phyloP scores from a whole-genome alignment of 2,888 invertebrate genomes.

The Ennomos quercinarius region DNA sequence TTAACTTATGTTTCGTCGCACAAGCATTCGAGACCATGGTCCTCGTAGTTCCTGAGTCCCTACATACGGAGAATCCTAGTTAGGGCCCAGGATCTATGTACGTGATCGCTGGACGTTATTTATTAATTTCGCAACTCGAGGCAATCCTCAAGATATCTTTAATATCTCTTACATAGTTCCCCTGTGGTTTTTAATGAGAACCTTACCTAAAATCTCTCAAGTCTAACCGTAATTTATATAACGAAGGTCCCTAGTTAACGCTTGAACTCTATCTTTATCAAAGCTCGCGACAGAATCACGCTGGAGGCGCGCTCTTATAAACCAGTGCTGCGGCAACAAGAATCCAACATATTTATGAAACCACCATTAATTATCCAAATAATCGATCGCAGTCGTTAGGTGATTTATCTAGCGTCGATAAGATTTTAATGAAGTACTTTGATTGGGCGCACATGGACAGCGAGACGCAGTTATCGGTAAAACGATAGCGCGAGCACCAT shows the following conservation, averaged over 20 bases:
- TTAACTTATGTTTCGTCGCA: too few relatives aligned
- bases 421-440: slow-evolving; percentile 86
- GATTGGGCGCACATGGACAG: slow-evolving; percentile 81
- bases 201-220: not conserved
- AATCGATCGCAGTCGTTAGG: slow-evolving; percentile 83
- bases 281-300: slow-evolving; percentile 52
- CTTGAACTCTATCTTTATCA: slow-evolving; percentile 43
- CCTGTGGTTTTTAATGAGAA: not conserved
- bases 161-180: too few relatives aligned
- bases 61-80: too few relatives aligned
- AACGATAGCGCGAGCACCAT: slow-evolving; percentile 75
- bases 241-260: slow-evolving; percentile 37
- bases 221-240: slow-evolving; percentile 30
- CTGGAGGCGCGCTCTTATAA: slow-evolving; percentile 55
- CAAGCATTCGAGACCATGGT: too few relatives aligned
- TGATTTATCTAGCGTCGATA: slow-evolving; percentile 85
- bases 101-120: too few relatives aligned
- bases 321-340: slow-evolving; percentile 65
- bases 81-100: too few relatives aligned
- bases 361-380: slow-evolving; percentile 83
- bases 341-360: slow-evolving; percentile 79
- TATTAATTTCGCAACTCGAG: too few relatives aligned
- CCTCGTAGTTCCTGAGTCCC: too few relatives aligned
- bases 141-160: too few relatives aligned
- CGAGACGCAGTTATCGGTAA: slow-evolving; percentile 72